phyloP scores from a whole-genome alignment of 2,888 invertebrate genomes.

The Aporophyla lueneburgensis region DNA sequence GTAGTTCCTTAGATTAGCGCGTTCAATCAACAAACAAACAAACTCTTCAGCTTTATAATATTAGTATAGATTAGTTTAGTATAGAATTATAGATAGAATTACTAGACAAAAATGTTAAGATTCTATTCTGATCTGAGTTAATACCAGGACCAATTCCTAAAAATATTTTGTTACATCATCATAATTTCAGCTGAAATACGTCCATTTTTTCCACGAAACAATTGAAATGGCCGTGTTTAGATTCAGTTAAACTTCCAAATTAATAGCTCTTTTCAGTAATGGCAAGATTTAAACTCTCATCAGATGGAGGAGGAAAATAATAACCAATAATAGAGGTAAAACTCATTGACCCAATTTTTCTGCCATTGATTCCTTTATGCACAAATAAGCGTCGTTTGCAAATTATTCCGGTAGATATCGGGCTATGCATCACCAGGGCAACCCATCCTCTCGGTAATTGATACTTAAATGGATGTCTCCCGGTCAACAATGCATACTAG shows the following conservation, averaged over 20 bases:
- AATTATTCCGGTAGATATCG: background rate
- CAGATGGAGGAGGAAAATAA: background rate
- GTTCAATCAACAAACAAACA: too few relatives aligned
- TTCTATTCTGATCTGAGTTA: too few relatives aligned
- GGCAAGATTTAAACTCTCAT: background rate
- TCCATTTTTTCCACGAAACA: too few relatives aligned
- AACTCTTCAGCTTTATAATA: too few relatives aligned
- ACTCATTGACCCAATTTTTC: background rate
- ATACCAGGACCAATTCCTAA: too few relatives aligned
- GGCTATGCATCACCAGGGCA: background rate
- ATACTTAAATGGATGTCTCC: constrained; percentile 1
- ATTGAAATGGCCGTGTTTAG: background rate
- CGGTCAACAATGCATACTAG: background rate
- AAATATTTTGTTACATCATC: too few relatives aligned
- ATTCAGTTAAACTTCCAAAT: background rate
- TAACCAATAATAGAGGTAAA: background rate
- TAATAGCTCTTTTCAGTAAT: background rate
- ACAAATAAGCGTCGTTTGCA: background rate
- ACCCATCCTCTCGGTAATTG: background rate
- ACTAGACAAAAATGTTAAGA: too few relatives aligned
- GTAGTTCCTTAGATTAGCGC: too few relatives aligned
- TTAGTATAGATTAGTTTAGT: too few relatives aligned
- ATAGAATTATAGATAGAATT: too few relatives aligned
- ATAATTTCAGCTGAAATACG: too few relatives aligned
- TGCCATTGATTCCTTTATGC: background rate